Conservation (phyloP, 2,797 vertebrate genomes). For the Kryptolebias ocellatus region DNA sequence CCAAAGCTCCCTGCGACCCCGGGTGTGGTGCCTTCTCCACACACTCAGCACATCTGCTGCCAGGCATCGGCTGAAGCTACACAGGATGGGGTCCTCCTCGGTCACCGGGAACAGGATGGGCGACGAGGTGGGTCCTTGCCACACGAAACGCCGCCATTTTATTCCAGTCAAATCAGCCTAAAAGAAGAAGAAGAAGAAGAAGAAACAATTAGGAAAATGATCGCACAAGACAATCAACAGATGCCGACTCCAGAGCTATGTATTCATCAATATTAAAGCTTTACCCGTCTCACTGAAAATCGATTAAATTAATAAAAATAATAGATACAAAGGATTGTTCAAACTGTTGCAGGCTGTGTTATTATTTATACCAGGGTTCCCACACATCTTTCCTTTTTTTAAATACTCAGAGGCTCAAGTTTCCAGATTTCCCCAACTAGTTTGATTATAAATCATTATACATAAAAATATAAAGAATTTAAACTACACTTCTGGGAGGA, state of each 20-base stretch:
- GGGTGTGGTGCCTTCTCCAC: conserved; percentile 95
- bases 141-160: conserved; percentile 98
- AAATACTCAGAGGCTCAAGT: too few relatives aligned
- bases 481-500: not conserved
- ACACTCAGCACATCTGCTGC: conserved; percentile 96
- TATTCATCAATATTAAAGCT: not conserved
- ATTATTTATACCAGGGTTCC: conserved; percentile 2
- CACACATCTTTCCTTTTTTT: not conserved
- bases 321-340: not conserved
- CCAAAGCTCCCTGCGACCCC: conserved; percentile 96
- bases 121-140: conserved; percentile 97
- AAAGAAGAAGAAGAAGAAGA: conserved; percentile 42
- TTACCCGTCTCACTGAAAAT: conserved; percentile 3
- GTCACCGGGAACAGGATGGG: conserved; percentile 98
- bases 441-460: too few relatives aligned
- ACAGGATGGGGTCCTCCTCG: conserved; percentile 98
- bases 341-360: conserved; percentile 36
- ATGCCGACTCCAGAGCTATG: conserved; percentile 25
- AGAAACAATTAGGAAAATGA: not conserved
- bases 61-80: conserved; percentile 98
- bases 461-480: too few relatives aligned
- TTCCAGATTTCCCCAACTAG: too few relatives aligned
- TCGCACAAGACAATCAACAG: conserved; percentile 3
- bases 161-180: conserved; percentile 99
- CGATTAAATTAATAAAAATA: conserved; percentile 10